These are phyloP conservation scores for Prorops nasuta DNA, from an alignment of 1,140 invertebrate genomes.

Conservation along the genomic window DNA sequence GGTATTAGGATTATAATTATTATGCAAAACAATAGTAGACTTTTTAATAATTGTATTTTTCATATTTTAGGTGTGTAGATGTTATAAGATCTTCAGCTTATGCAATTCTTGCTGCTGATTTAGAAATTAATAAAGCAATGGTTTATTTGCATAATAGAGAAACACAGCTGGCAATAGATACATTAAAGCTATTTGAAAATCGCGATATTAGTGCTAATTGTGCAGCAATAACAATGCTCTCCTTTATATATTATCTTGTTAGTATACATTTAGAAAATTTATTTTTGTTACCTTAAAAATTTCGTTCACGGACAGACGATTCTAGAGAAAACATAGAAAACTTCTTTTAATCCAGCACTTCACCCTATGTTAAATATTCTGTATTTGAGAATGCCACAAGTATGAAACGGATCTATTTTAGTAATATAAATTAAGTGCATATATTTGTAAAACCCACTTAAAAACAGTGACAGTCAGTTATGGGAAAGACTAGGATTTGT, in stretches of 20 bases:
- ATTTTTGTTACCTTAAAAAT: background rate
- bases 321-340: too few species aligned
- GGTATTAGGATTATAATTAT: constrained; percentile 29
- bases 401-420: background rate
- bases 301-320: too few species aligned
- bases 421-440: too few species aligned
- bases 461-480: too few species aligned
- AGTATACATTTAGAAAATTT: constrained; percentile 35
- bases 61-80: constrained; percentile 67
- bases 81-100: constrained; percentile 79
- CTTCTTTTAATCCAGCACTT: background rate
- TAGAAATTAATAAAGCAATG: constrained; percentile 93
- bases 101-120: constrained; percentile 76
- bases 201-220: constrained; percentile 81
- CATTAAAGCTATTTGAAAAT: constrained; percentile 86
- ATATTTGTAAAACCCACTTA: too few species aligned
- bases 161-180: constrained; percentile 79
- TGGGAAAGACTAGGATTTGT: too few species aligned
- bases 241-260: constrained; percentile 86
- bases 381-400: background rate
- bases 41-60: constrained; percentile 1
- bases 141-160: constrained; percentile 86
- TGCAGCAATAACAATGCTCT: constrained; percentile 85
- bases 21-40: constrained; percentile 3
- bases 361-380: background rate